Evolutionary conservation across 2,113 vertebrate genomes (phyloP), one percentile per base, ranked within the genome.

Genomic region (Tinamus guttatus): DNA sequence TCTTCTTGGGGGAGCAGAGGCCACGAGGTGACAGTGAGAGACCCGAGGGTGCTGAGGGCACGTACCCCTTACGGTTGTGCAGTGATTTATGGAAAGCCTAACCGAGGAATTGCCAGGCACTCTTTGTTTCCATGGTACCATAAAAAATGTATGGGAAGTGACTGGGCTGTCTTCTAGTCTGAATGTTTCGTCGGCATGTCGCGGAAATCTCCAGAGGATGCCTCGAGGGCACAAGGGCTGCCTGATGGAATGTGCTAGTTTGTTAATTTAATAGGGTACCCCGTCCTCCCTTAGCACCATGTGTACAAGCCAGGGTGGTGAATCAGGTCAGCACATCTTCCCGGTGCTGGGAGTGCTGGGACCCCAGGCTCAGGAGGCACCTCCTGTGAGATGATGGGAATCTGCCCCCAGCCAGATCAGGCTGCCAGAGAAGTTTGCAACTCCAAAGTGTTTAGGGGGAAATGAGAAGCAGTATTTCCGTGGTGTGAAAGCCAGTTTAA

Each of bases 121-220:
- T 87, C 77, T 95, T 96, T 83, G 95, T 97, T 97, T 97, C 97
- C 97, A 96, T 97, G 96, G 94, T 27, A 95, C 91, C 94, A 95
- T 96, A 90, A 96, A 96, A 97, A 96, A 94, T 95, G 95, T 95
- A 96, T 97, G 96, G 95, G 88, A 96, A 95, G 94, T 94, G 95
- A 96, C 96, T 94, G 87, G 96, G 75, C 83, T 93, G 96, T 93
- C 89, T 95, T 93, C 95, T 95, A 90, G 81, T 28, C 90, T 94
- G 89, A 95, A 94, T 90, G 94, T 93, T 91, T 97, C 94, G 93
- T 84, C 95, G 95, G 95, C 97, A 95, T 87, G 85, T 94, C 11
- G 13, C 8, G 22, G 95, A 95, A 97, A 95, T 94, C 95, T 97
- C 95, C 93, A 96, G 97, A 96, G 96, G 92, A 96, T 89, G 95